These are phyloP conservation scores for Nansenia antarctica DNA, from an alignment of 2,113 vertebrate species.

Conservation along the genomic window DNA sequence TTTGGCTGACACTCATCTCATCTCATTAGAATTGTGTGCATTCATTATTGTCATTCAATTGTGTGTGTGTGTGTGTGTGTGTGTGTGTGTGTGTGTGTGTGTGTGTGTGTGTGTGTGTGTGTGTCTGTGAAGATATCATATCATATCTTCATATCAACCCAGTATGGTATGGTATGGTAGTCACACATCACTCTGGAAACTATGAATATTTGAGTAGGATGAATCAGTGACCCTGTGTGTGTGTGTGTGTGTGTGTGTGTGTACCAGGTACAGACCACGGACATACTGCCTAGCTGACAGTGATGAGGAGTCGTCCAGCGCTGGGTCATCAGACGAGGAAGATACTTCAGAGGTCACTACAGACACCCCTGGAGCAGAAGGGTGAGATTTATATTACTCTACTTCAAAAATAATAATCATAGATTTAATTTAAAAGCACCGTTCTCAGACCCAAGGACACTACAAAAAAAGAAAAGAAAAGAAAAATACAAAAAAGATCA, in stretches of 20 bases:
- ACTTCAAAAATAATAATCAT: too few relatives aligned
- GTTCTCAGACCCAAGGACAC: too few relatives aligned
- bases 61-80: too few relatives aligned
- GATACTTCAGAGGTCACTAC: constrained; percentile 85
- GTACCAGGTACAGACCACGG: constrained; percentile 81
- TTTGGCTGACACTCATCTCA: too few relatives aligned
- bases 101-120: too few relatives aligned
- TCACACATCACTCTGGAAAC: not conserved
- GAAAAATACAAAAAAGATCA: too few relatives aligned
- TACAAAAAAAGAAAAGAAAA: too few relatives aligned
- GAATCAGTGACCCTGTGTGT: not conserved
- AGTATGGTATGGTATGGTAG: not conserved
- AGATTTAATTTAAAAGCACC: too few relatives aligned
- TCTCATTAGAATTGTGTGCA: not conserved
- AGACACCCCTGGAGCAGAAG: constrained; percentile 80
- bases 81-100: too few relatives aligned
- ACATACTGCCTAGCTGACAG: constrained; percentile 95
- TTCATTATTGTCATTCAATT: not conserved
- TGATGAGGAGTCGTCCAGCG: constrained; percentile 97
- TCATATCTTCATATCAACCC: not conserved
- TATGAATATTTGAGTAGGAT: too few relatives aligned
- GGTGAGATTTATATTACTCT: too few relatives aligned
- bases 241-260: constrained; percentile 21
- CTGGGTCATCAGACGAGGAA: constrained; percentile 95
- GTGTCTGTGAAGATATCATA: too few relatives aligned